These are phyloP conservation scores for Bettongia penicillata DNA, from an alignment of 2,113 vertebrate species.

Conservation along the genomic window DNA sequence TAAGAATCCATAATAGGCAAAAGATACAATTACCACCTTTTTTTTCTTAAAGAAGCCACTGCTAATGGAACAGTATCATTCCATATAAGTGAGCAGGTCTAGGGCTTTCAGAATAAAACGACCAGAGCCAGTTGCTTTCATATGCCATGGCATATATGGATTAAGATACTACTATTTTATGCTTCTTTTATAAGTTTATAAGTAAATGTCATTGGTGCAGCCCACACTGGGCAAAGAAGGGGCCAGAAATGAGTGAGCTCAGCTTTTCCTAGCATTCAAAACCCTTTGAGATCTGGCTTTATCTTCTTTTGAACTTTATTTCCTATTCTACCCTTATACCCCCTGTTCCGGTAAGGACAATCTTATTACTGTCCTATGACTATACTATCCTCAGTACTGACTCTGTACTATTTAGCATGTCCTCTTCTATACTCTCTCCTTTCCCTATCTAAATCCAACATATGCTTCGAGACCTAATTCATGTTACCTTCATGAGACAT, in stretches of 20 bases:
- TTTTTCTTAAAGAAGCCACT: constrained; percentile 32
- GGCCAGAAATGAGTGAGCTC: not conserved
- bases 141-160: not conserved
- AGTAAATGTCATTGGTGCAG: not conserved
- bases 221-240: not conserved
- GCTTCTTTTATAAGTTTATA: not conserved
- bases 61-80: not conserved
- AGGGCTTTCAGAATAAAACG: not conserved
- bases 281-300: not conserved
- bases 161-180: not conserved
- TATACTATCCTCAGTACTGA: not conserved
- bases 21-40: not conserved
- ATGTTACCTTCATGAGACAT: not conserved
- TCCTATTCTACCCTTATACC: not conserved
- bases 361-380: not conserved
- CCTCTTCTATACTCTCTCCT: not conserved
- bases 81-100: not conserved
- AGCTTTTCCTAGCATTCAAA: not conserved
- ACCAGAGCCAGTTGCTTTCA: not conserved
- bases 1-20: not conserved
- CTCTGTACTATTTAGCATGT: not conserved
- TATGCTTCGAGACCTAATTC: not conserved
- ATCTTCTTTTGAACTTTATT: not conserved
- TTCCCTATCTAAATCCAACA: not conserved
- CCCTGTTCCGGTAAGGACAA: not conserved